A percentile compares a stretch with the other conserved stretches of the same genome.
Evolutionary conservation across 2,797 vertebrate species (phyloP).

Genomic region (Micropoecilia bifurca): DNA sequence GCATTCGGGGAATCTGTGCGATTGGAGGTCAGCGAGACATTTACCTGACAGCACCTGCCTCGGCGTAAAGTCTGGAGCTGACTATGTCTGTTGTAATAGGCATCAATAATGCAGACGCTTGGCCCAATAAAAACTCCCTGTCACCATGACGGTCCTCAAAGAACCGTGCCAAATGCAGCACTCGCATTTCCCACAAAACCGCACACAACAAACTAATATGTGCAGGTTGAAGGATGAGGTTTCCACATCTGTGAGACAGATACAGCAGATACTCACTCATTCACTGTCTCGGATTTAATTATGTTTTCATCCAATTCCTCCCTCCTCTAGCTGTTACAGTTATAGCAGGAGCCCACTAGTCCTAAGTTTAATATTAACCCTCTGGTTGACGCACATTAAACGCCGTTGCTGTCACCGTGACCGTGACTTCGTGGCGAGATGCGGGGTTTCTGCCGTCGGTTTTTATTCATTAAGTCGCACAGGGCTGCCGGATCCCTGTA

Average conservation of each 20-base stretch:
- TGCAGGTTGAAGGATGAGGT: conserved; percentile 24
- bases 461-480: conserved; percentile 10
- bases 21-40: conserved; percentile 71
- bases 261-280: conserved; percentile 9
- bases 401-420: not conserved
- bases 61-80: conserved; percentile 58
- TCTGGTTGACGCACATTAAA: conserved; percentile 23
- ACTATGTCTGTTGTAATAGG: conserved; percentile 76
- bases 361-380: conserved; percentile 26
- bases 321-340: conserved; percentile 5
- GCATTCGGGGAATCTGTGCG: conserved; percentile 57
- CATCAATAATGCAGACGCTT: conserved; percentile 79
- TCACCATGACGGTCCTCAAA: conserved; percentile 50
- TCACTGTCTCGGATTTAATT: conserved; percentile 26
- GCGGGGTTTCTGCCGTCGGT: conserved; percentile 12
- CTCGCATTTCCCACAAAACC: conserved; percentile 29
- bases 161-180: conserved; percentile 25
- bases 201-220: conserved; percentile 30
- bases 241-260: conserved; percentile 34
- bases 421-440: conserved; percentile 6
- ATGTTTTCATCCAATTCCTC: conserved; percentile 7
- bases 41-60: conserved; percentile 69
- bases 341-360: conserved; percentile 5
- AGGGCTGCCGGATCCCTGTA: not conserved
- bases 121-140: conserved; percentile 67